Conservation (phyloP, 2,113 vertebrate species). For the Martes martes region DNA sequence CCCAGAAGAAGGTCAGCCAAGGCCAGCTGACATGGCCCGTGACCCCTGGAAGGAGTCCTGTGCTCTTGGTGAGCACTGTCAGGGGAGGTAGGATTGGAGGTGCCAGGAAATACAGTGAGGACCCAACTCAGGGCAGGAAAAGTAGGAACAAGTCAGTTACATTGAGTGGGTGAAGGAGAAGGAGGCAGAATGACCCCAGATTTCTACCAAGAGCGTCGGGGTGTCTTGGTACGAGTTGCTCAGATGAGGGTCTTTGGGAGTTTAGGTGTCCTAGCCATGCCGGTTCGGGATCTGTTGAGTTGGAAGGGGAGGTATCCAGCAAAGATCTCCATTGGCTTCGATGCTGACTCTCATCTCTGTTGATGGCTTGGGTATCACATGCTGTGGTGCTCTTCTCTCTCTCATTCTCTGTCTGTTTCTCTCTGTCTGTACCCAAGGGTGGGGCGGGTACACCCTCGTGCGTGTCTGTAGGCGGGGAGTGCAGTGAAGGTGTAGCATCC, state of each 20-base stretch:
- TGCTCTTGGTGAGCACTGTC: neutral
- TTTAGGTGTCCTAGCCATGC: neutral
- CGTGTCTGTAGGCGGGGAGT: neutral
- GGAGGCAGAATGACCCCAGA: neutral
- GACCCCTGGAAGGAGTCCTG: neutral
- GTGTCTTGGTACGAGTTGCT: neutral
- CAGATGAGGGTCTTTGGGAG: neutral
- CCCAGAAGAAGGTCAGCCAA: neutral
- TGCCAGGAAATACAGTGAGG: neutral
- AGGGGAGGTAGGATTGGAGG: neutral
- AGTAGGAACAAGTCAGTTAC: neutral
- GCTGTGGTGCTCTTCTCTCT: neutral
- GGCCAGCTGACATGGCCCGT: fast-evolving
- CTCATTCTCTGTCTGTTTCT: fast-evolving
- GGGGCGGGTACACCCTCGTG: neutral
- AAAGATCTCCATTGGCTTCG: neutral
- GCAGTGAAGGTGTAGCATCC: neutral
- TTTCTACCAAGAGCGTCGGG: neutral
- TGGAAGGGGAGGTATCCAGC: neutral
- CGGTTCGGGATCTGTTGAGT: neutral
- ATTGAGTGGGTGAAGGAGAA: neutral
- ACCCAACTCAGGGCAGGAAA: neutral
- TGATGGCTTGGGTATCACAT: neutral
- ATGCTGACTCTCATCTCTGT: neutral
- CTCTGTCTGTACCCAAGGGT: neutral